Percentiles rank a stretch among this genome's conserved stretches.
These are phyloP conservation scores for Ceyx cyanopectus DNA, from an alignment of 2,113 vertebrate genomes.

Conservation along the genomic window DNA sequence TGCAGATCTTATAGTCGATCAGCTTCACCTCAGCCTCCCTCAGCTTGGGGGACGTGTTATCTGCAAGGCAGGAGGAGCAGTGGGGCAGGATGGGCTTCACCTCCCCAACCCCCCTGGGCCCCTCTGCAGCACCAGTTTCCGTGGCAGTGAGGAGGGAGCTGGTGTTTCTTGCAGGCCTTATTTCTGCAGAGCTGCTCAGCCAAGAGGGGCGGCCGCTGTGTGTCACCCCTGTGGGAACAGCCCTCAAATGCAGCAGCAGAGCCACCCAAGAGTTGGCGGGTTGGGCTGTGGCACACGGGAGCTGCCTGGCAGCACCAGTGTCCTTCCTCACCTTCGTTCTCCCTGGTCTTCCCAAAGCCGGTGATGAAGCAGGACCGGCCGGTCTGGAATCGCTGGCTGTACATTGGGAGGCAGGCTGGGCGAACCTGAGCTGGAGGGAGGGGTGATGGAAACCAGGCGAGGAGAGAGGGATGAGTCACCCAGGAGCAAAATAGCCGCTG, in stretches of 20 bases:
- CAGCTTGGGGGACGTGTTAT: conserved; percentile 76
- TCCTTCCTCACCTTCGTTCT: conserved; percentile 75
- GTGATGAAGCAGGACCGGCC: conserved; percentile 86
- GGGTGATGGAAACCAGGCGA: neutral
- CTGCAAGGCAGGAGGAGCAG: conserved; percentile 67
- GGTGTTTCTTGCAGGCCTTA: rapidly evolving
- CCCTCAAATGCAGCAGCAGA: rapidly evolving
- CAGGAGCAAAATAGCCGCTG: neutral
- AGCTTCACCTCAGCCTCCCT: conserved; percentile 86
- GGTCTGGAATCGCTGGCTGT: conserved; percentile 76
- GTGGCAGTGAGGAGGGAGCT: rapidly evolving
- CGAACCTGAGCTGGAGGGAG: conserved; percentile 79
- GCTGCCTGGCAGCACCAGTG: rapidly evolving
- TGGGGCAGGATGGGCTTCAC: neutral
- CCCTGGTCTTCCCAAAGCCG: conserved; percentile 86
- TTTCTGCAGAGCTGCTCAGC: neutral
- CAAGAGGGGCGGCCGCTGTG: rapidly evolving
- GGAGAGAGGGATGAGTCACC: neutral
- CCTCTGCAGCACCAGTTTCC: neutral
- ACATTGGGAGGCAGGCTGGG: conserved; percentile 87
- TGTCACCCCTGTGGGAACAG: rapidly evolving
- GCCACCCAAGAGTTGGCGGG: rapidly evolving
- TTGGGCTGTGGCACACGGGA: neutral
- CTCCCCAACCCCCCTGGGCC: rapidly evolving
- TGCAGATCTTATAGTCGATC: conserved; percentile 83